Base-by-base conservation (phyloP, 37 sponge, comb jelly and placozoan species). In the Hexactinellida sp. region DNA sequence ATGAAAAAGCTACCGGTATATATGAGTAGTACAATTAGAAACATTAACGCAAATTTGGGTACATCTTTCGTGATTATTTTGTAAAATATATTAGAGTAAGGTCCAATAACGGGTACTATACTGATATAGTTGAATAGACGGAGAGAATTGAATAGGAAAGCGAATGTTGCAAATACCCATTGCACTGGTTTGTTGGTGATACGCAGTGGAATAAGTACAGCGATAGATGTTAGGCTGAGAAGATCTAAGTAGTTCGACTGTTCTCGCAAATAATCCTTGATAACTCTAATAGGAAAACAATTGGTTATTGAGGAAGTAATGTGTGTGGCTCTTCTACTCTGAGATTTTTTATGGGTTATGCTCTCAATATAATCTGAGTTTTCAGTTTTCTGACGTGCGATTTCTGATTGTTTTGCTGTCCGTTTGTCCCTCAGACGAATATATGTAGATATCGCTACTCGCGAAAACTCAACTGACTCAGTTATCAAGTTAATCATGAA, bases 101-200 rank as follows among this genome's bases (percentile, higher is more conserved):
- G 76, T 32, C 76, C 76, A n/a, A 63, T 63, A 23, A 63, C 34
- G 3, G 76, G 76, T 3, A 63, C 13, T 63, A 63, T 63, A 63
- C 30, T 63, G 76, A 63, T 63, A 63, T 63, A 63, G 76, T 63
- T 63, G 30, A 63, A 63, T 25, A 63, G 76, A 63, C 76, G 76
- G 5, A 63, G 76, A 25, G 76, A 63, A 63, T 63, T 63, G 28
- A 63, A 63, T 25, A 63, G 76, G 30, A 63, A 63, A 63, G 76
- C 34, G 3, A 23, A 63, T 63, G 76, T 63, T 63, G 76, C 76
- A n/a, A 63, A 63, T 25, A 63, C 76, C 76, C 76, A 63, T 63
- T 63, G 76, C 3, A 63, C 76, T 32, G 76, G 30, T n/a, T 63
- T 7, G 34, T 23, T 63, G 25, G 76, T 63, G 76, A 28, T 63